Evolutionary conservation across 2,888 invertebrate genomes (phyloP).

Genomic region (Drosophila setosimentum): DNA sequence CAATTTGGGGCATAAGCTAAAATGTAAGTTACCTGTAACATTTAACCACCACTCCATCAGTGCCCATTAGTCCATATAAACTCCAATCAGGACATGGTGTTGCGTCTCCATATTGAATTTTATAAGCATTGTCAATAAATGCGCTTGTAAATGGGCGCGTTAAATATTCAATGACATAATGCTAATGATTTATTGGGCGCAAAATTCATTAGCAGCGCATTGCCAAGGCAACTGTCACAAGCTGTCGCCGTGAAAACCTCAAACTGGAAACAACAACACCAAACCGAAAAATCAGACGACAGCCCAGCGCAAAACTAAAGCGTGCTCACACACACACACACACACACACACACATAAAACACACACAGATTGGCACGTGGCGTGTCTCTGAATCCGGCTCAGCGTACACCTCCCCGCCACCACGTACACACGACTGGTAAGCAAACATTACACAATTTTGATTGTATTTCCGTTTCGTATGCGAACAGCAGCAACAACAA

Average conservation of each 20-base stretch:
- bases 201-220: conserved; percentile 69
- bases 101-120: conserved; percentile 57
- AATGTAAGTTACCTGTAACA: conserved; percentile 53
- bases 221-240: conserved; percentile 59
- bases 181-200: conserved; percentile 76
- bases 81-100: neutral
- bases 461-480: conserved; percentile 79
- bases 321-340: conserved; percentile 2
- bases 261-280: conserved; percentile 26
- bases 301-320: conserved; percentile 52
- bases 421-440: conserved; percentile 39
- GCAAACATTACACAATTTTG: conserved; percentile 80
- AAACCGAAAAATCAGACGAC: conserved; percentile 25
- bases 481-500: conserved; percentile 55
- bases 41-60: conserved; percentile 15
- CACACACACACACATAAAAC: neutral
- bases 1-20: conserved; percentile 56
- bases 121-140: conserved; percentile 65
- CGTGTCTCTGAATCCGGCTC: conserved; percentile 1
- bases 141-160: conserved; percentile 50
- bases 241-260: conserved; percentile 45
- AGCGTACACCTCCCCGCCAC: neutral
- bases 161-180: conserved; percentile 74
- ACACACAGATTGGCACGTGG: conserved; percentile 22
- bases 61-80: neutral